A percentile compares a stretch with the other conserved stretches of the same genome.
Conservation (phyloP, 2,113 vertebrate genomes). For the Pithys albifrons region DNA sequence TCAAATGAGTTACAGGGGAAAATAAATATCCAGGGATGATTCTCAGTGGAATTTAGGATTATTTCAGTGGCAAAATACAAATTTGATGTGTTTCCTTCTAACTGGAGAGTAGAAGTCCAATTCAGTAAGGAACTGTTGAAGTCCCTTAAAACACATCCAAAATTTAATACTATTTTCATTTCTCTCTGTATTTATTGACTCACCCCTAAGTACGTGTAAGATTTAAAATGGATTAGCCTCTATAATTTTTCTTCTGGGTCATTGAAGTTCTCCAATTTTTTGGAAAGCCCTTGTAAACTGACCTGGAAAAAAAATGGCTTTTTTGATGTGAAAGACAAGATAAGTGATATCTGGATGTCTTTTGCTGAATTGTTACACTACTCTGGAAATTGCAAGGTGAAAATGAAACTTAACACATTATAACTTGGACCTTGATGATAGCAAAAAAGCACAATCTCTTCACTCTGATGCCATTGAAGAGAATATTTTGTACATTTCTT, state of each 20-base stretch:
- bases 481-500: background rate
- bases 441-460: background rate
- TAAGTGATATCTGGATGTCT: background rate
- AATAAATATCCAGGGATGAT: accelerated
- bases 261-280: background rate
- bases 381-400: background rate
- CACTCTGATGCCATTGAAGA: background rate
- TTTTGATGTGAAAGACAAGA: background rate
- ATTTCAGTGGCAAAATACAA: background rate
- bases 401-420: background rate
- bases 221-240: background rate
- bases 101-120: background rate
- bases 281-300: background rate
- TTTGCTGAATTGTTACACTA: background rate
- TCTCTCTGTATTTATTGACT: background rate
- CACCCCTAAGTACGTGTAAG: background rate
- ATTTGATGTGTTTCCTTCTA: background rate
- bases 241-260: background rate
- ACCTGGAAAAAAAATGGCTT: background rate
- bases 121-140: background rate
- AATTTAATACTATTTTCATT: background rate
- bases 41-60: background rate
- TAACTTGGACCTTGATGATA: background rate
- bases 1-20: background rate
- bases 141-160: background rate